phyloP scores from a whole-genome alignment of 2,888 invertebrate species.

The Nasonovia ribisnigri region DNA sequence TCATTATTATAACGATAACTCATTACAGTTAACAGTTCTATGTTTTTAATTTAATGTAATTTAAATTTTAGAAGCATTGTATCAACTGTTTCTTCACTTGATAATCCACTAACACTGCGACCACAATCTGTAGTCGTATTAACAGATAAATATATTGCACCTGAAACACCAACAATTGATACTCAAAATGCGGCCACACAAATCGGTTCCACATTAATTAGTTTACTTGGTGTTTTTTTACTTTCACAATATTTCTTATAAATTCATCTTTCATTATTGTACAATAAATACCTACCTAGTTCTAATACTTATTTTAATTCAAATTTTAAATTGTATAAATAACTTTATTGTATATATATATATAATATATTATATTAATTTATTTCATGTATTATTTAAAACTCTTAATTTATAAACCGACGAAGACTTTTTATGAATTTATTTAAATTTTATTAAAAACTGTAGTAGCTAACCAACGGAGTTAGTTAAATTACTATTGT shows the following conservation, averaged over 20 bases:
- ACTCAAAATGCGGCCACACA: neutral
- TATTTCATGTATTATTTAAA: neutral
- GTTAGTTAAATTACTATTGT: neutral
- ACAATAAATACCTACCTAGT: neutral
- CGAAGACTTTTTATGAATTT: neutral
- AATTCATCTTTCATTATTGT: neutral
- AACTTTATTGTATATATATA: neutral
- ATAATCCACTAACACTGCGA: neutral
- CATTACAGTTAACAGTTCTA: no score
- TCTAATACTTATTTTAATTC: neutral
- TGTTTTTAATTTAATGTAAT: neutral
- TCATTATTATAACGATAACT: no score
- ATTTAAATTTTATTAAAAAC: neutral
- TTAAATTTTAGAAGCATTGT: conserved; percentile 4
- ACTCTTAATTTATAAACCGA: neutral
- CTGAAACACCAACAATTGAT: neutral
- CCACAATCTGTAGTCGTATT: conserved; percentile 42
- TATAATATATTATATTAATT: no score
- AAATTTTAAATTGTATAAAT: neutral
- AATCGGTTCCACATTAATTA: neutral
- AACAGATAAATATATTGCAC: conserved; percentile 3
- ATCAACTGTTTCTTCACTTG: neutral
- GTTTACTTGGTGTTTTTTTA: neutral
- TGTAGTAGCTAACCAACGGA: neutral
- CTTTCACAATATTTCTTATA: neutral